Evolutionary conservation across 37 sponge, comb jelly and placozoan genomes (phyloP).

Genomic region (Chondrosia reniformis): DNA sequence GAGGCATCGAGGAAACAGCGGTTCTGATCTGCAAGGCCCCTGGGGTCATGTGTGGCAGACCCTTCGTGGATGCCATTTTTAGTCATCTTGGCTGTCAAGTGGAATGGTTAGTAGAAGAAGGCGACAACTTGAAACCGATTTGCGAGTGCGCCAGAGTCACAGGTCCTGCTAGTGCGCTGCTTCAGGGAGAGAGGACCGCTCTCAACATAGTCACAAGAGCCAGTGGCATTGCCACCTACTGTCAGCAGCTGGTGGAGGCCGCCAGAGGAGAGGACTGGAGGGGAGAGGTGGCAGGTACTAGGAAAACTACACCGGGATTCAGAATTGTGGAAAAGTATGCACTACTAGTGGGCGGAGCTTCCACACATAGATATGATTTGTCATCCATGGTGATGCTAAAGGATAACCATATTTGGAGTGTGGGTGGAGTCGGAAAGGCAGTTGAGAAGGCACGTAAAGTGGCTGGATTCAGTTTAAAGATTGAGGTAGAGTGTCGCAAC

Average conservation of each 20-base stretch:
- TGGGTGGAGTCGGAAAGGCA: slow-evolving; percentile 68
- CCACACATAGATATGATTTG: slow-evolving; percentile 85
- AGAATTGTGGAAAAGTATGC: slow-evolving; percentile 92
- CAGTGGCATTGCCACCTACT: slow-evolving; percentile 85
- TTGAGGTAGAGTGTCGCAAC: slow-evolving; percentile 92
- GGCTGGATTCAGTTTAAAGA: slow-evolving; percentile 86
- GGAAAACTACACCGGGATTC: slow-evolving; percentile 97
- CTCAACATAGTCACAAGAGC: slow-evolving; percentile 80
- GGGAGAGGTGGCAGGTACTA: slow-evolving; percentile 90
- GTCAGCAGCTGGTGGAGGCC: slow-evolving; percentile 49
- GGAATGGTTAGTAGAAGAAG: slow-evolving; percentile 71
- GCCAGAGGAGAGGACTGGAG: slow-evolving; percentile 52
- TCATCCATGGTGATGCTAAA: slow-evolving; percentile 95
- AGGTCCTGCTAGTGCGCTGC: slow-evolving; percentile 68
- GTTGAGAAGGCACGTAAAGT: slow-evolving; percentile 74
- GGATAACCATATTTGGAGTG: slow-evolving; percentile 95
- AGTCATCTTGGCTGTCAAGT: slow-evolving; percentile 70
- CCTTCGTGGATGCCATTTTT: slow-evolving; percentile 82
- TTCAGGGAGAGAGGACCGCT: slow-evolving; percentile 90
- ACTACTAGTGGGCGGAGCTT: slow-evolving; percentile 84
- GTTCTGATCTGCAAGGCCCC: slow-evolving; percentile 79
- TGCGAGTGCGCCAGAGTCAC: slow-evolving; percentile 58
- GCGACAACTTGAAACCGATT: slow-evolving; percentile 43
- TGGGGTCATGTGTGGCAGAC: slow-evolving; percentile 83
- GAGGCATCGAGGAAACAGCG: slow-evolving; percentile 63